Base-by-base conservation (phyloP, 2,113 vertebrate genomes). In the Phocoena phocoena region DNA sequence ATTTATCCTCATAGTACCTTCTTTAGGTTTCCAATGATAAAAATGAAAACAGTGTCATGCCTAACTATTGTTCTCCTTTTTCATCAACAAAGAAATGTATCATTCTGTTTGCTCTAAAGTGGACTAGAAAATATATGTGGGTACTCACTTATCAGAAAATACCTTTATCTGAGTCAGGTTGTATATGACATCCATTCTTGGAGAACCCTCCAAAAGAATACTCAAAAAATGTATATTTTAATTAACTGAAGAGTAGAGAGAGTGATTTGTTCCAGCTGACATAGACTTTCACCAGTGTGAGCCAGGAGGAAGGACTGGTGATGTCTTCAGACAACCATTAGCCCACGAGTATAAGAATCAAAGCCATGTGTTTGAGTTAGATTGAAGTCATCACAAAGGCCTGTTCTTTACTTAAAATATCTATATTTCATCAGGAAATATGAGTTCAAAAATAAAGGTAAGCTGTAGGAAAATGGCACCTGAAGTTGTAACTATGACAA, bases 221-320 rank as follows among this genome's bases (percentile, higher is more conserved):
- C 7, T 80, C 44, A 97, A 86, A 93, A n/a, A 83, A 87, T 80
- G 23, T 90, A 36, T 55, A 60, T 73, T 70, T 92, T 95, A 93
- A 79, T 74, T 58, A 81, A 70, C 28, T 36, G 11, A 62, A 67
- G 11, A 67, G 21, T 67, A 81, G 31, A 70, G 21, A 77, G 3
- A 88, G 25, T 50, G 38, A 74, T 79, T 36, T 92, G 41, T 70
- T 44, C 44, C 26, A 58, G 33, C 41, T 79, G 26, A 83, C 44
- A 2, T 60, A 87, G 50, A 50, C 23, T 65, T 41, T 15, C 4
- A 71, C 38, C 21, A 55, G 1, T 53, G 1, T 11, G 1, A 96
- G 8, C 0, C 79, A 88, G 31, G 28, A 87, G 33, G 38, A 68
- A 41, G 17, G 20, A 90, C 25, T 87, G 5, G 15, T 80, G 53